A percentile compares a stretch with the other conserved stretches of the same genome.
Conservation (phyloP, 37 sponge, comb jelly and placozoan genomes). For the Oscarella lobularis region DNA sequence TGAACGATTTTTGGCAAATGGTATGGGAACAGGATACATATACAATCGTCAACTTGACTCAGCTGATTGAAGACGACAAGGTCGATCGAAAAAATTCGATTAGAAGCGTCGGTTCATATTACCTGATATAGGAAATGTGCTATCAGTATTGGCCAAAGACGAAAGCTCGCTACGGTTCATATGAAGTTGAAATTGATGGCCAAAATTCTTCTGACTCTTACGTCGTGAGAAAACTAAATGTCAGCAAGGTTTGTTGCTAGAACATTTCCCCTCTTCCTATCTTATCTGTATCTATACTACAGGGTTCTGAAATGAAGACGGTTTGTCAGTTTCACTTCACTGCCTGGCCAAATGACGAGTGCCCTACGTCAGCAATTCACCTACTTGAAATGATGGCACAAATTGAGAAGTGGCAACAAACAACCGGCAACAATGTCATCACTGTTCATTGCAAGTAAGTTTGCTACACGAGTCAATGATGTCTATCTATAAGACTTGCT, state of each 20-base stretch:
- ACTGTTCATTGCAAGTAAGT: slow-evolving; percentile 77
- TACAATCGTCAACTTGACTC: too few species aligned
- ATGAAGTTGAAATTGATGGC: too few species aligned
- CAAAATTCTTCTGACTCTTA: too few species aligned
- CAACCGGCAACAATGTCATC: slow-evolving; percentile 48
- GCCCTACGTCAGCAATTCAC: slow-evolving; percentile 18
- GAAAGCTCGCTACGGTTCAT: too few species aligned
- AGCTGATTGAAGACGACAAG: too few species aligned
- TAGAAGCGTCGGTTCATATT: too few species aligned
- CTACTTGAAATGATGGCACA: slow-evolving; percentile 52
- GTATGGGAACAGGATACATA: too few species aligned
- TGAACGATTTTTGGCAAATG: too few species aligned
- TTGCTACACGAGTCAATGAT: not conserved
- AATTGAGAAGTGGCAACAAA: slow-evolving; percentile 43
- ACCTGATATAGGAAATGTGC: too few species aligned
- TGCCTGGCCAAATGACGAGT: slow-evolving; percentile 35
- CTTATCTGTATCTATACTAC: not conserved
- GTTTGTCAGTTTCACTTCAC: slow-evolving; percentile 53
- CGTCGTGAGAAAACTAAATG: slow-evolving; percentile 33
- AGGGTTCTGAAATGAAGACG: slow-evolving; percentile 21
- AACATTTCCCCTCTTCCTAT: not conserved
- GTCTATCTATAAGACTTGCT: not conserved
- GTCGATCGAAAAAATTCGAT: too few species aligned
- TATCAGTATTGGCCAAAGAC: too few species aligned
- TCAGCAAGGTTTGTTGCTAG: slow-evolving; percentile 2